Evolutionary conservation across 2,113 vertebrate genomes (phyloP).

Genomic region (Platichthys stellatus): DNA sequence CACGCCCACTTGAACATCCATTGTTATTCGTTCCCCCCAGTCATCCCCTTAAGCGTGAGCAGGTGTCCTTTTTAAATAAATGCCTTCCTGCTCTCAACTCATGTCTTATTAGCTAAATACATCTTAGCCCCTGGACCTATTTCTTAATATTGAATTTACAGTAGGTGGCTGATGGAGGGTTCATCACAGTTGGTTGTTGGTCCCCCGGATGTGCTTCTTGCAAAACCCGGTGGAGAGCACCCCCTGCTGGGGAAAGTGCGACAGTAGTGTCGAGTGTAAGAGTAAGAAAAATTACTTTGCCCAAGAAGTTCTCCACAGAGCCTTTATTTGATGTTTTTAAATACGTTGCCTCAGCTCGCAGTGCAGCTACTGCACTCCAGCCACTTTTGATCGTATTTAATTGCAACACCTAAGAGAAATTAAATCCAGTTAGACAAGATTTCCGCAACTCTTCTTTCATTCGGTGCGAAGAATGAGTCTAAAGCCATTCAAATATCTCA

Average conservation of each 20-base stretch:
- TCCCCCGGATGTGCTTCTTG: constrained; percentile 37
- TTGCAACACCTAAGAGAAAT: constrained; percentile 35
- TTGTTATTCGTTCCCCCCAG: not conserved
- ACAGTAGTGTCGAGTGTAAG: constrained; percentile 26
- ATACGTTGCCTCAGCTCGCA: constrained; percentile 48
- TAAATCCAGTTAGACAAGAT: constrained; percentile 24
- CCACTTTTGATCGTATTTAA: constrained; percentile 40
- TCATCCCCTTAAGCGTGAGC: constrained; percentile 12
- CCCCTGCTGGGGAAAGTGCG: constrained; percentile 66
- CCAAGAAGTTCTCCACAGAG: constrained; percentile 33
- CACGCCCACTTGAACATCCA: constrained; percentile 24
- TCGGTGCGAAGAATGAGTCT: constrained; percentile 43
- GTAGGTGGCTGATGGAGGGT: constrained; percentile 16
- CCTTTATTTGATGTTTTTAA: constrained; percentile 54
- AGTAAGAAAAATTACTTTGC: not conserved
- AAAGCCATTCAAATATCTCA: constrained; percentile 61
- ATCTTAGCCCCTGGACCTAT: constrained; percentile 71
- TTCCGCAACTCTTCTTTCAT: constrained; percentile 40
- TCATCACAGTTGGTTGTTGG: constrained; percentile 16
- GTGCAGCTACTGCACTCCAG: constrained; percentile 35
- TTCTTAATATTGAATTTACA: constrained; percentile 40
- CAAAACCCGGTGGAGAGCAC: constrained; percentile 54
- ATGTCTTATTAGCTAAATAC: constrained; percentile 48
- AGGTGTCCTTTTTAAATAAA: constrained; percentile 44
- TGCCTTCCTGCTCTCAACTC: constrained; percentile 48